Percentiles rank a stretch among this genome's conserved stretches.
Conservation (phyloP, 2,113 vertebrate species). For the Agapornis roseicollis region DNA sequence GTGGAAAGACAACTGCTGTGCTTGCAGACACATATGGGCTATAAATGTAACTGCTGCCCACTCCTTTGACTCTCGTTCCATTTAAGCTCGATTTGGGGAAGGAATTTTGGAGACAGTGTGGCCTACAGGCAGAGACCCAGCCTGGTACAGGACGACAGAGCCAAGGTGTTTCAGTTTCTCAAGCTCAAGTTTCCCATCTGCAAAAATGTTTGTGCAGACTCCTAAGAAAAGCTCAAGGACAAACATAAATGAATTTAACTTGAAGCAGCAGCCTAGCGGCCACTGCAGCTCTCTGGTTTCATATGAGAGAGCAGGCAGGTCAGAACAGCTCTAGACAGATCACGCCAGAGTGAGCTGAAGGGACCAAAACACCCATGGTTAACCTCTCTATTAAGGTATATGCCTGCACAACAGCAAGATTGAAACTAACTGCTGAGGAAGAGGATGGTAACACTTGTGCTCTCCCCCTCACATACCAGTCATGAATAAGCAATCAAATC, state of each 20-base stretch:
- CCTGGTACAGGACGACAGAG: neutral
- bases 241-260: neutral
- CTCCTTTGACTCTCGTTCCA: neutral
- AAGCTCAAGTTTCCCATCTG: neutral
- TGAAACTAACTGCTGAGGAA: neutral
- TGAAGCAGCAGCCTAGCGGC: neutral
- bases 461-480: neutral
- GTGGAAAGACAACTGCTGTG: neutral
- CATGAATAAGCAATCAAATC: neutral
- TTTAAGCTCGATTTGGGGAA: neutral
- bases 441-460: neutral
- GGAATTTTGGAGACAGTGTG: neutral
- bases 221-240: neutral
- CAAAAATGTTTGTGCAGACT: neutral
- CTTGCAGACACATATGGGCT: neutral
- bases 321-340: neutral
- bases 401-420: neutral
- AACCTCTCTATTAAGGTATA: neutral
- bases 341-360: neutral
- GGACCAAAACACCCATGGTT: accelerated
- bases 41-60: neutral
- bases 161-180: neutral
- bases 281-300: neutral
- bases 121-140: neutral
- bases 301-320: accelerated